A percentile compares a stretch with the other conserved stretches of the same genome.
These are phyloP conservation scores for Platycercus adscitus DNA, from an alignment of 2,113 vertebrate genomes.

Conservation along the genomic window DNA sequence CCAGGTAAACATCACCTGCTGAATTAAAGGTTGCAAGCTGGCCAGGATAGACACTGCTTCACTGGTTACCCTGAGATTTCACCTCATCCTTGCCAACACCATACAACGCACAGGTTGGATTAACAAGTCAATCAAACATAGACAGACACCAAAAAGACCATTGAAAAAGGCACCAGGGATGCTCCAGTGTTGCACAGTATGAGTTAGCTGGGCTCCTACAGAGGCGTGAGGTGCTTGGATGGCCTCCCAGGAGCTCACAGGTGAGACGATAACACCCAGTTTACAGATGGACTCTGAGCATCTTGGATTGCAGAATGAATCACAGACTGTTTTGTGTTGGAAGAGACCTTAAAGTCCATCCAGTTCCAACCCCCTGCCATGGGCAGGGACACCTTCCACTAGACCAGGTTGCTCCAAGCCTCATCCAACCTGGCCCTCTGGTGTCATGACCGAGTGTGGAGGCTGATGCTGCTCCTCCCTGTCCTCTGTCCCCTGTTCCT, in stretches of 20 bases:
- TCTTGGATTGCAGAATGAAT: neutral
- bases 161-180: neutral
- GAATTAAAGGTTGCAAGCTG: neutral
- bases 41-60: neutral
- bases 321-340: neutral
- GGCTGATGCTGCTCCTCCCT: constrained; percentile 14
- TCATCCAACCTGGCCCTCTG: neutral
- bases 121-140: neutral
- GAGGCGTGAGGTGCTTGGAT: neutral
- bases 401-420: neutral
- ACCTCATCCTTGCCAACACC: neutral
- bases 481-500: neutral
- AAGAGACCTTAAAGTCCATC: neutral
- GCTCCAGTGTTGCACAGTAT: neutral
- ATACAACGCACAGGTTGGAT: neutral
- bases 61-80: neutral
- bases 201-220: neutral
- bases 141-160: neutral
- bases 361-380: neutral
- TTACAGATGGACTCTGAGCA: neutral
- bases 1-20: neutral
- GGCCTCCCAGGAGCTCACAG: neutral
- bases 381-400: neutral
- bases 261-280: neutral
- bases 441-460: neutral